These are phyloP conservation scores for Turritopsis rubra DNA, from an alignment of 30 jellyfish, hydroid and myxozoan genomes.

Conservation along the genomic window DNA sequence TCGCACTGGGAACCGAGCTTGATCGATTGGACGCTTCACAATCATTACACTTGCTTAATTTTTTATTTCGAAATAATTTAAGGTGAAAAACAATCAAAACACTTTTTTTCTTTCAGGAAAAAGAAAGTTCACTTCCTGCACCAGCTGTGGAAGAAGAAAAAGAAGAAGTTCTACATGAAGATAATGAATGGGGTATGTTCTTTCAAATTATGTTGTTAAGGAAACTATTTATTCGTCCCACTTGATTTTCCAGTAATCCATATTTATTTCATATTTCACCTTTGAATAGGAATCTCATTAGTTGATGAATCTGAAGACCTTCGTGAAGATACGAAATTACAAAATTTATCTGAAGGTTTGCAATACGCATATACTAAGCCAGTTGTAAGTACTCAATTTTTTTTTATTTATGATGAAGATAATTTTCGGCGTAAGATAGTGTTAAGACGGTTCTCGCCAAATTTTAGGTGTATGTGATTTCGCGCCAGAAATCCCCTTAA, in stretches of 20 bases:
- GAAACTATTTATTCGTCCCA: too few relatives aligned
- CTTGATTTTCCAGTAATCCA: not conserved
- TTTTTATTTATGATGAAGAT: too few relatives aligned
- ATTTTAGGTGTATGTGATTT: too few relatives aligned
- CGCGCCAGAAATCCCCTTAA: too few relatives aligned
- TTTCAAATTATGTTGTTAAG: too few relatives aligned
- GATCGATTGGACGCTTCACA: too few relatives aligned
- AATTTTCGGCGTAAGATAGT: not conserved
- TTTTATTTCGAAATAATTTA: too few relatives aligned
- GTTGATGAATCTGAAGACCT: constrained; percentile 79
- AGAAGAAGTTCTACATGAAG: constrained; percentile 69
- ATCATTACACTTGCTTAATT: too few relatives aligned
- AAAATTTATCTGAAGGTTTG: constrained; percentile 60
- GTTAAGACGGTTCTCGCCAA: too few relatives aligned
- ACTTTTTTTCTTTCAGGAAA: constrained; percentile 13
- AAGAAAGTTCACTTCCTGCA: constrained; percentile 20
- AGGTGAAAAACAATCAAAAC: not conserved
- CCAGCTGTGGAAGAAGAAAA: not conserved
- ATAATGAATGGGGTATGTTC: constrained; percentile 70
- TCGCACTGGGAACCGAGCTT: too few relatives aligned
- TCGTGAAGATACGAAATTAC: constrained; percentile 58
- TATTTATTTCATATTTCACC: not conserved
- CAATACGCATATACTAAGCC: constrained; percentile 79
- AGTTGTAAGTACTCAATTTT: constrained; percentile 31
- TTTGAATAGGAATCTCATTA: constrained; percentile 40